phyloP scores from a whole-genome alignment of 1,140 invertebrate genomes.

The Arion vulgaris region DNA sequence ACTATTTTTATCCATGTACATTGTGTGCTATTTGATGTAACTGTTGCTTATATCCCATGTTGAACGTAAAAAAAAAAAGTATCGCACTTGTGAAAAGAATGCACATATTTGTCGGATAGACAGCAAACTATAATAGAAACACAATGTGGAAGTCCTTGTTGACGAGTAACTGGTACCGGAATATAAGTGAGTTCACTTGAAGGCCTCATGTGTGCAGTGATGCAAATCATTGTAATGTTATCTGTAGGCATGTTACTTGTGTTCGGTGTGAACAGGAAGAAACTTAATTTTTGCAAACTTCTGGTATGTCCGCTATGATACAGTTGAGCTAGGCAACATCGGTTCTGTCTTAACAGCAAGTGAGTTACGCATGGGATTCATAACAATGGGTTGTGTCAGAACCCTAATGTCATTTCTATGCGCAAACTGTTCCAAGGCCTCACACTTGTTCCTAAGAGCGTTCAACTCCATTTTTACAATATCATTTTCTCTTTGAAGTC shows the following conservation, averaged over 20 bases:
- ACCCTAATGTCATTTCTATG: slow-evolving; percentile 62
- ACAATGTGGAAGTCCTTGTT: slow-evolving; percentile 23
- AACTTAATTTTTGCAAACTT: not conserved
- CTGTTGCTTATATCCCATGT: no score
- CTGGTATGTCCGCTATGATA: slow-evolving; percentile 18
- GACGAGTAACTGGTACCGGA: not conserved
- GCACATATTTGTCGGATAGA: no score
- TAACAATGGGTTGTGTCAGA: slow-evolving; percentile 43
- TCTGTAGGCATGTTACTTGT: not conserved
- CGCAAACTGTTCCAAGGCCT: slow-evolving; percentile 65
- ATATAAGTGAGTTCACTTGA: not conserved
- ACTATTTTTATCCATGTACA: no score
- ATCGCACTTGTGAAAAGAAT: no score
- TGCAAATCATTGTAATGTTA: not conserved
- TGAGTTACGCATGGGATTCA: slow-evolving; percentile 49
- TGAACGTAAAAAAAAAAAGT: no score
- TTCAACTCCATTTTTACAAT: slow-evolving; percentile 68
- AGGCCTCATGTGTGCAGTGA: slow-evolving; percentile 11
- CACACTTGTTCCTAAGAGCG: slow-evolving; percentile 65
- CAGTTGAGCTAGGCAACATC: slow-evolving; percentile 27
- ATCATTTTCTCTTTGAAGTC: slow-evolving; percentile 67
- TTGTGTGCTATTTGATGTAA: no score
- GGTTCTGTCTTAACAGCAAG: slow-evolving; percentile 60
- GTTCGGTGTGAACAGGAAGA: not conserved
- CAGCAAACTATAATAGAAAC: slow-evolving; percentile 18